Evolutionary conservation across 2,888 invertebrate species (phyloP).

Genomic region (Cheilosia vulpina): DNA sequence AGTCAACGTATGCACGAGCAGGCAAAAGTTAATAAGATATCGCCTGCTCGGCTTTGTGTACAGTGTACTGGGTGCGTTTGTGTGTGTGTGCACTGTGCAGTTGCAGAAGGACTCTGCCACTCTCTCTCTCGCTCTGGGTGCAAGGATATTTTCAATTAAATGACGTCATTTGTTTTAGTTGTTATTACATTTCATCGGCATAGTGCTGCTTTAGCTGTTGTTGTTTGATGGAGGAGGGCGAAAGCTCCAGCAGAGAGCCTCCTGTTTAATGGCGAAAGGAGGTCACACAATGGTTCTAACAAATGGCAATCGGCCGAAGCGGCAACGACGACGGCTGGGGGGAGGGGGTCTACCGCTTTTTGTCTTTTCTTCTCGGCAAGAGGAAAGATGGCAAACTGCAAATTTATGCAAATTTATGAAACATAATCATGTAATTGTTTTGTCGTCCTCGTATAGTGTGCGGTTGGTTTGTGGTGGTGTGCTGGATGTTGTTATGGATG

Average conservation of each 20-base stretch:
- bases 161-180: conserved; percentile 72
- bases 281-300: conserved; percentile 64
- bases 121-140: background rate
- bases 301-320: conserved; percentile 25
- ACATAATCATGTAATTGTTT: conserved; percentile 75
- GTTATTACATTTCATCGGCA: conserved; percentile 69
- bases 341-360: background rate
- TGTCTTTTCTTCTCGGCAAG: conserved; percentile 30
- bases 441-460: conserved; percentile 68
- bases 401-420: conserved; percentile 75
- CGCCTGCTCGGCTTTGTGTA: conserved; percentile 25
- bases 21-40: conserved; percentile 67
- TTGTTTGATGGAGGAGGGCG: conserved; percentile 2
- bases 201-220: conserved; percentile 3
- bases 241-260: conserved; percentile 22
- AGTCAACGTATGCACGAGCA: conserved; percentile 53
- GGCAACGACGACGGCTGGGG: background rate
- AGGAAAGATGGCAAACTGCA: conserved; percentile 67
- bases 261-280: conserved; percentile 60
- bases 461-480: conserved; percentile 62
- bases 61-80: background rate
- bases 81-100: conserved; percentile 24
- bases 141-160: conserved; percentile 55
- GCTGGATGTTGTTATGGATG: conserved; percentile 39
- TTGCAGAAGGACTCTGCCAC: background rate